Evolutionary conservation across 2,888 invertebrate genomes (phyloP).

Genomic region (Drosophila histrio): DNA sequence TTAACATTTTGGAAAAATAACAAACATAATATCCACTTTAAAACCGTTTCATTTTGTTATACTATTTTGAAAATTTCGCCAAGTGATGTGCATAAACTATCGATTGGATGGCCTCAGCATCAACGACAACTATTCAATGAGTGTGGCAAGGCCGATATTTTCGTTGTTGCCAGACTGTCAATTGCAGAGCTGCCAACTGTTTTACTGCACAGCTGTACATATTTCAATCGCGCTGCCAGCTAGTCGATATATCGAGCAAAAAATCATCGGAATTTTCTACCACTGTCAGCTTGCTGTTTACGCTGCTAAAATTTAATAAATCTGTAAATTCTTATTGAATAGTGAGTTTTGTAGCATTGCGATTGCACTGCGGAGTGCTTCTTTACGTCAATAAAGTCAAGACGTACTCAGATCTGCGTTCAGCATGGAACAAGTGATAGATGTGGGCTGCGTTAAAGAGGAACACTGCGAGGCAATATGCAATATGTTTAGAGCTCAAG

Average conservation of each 20-base stretch:
- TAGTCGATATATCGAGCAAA: slow-evolving; percentile 27
- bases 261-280: slow-evolving; percentile 43
- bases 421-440: slow-evolving; percentile 46
- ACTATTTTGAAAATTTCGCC: background rate
- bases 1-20: too few species aligned
- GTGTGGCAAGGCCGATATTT: slow-evolving; percentile 6
- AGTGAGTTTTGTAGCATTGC: background rate
- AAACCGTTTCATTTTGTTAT: background rate
- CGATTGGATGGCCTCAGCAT: background rate
- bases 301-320: slow-evolving; percentile 20
- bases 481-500: slow-evolving; percentile 52
- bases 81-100: background rate
- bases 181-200: slow-evolving; percentile 30
- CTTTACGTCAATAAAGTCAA: background rate
- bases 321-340: slow-evolving; percentile 3
- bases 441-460: slow-evolving; percentile 52
- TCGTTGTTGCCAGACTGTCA: background rate
- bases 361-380: background rate
- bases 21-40: too few species aligned
- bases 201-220: slow-evolving; percentile 25
- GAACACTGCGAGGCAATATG: slow-evolving; percentile 56
- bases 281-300: slow-evolving; percentile 38
- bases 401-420: background rate
- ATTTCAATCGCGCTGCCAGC: slow-evolving; percentile 27
- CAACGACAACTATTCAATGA: background rate